Evolutionary conservation across 2,888 invertebrate species (phyloP), one percentile per base, ranked within the genome.

Genomic region (Autographa gamma): DNA sequence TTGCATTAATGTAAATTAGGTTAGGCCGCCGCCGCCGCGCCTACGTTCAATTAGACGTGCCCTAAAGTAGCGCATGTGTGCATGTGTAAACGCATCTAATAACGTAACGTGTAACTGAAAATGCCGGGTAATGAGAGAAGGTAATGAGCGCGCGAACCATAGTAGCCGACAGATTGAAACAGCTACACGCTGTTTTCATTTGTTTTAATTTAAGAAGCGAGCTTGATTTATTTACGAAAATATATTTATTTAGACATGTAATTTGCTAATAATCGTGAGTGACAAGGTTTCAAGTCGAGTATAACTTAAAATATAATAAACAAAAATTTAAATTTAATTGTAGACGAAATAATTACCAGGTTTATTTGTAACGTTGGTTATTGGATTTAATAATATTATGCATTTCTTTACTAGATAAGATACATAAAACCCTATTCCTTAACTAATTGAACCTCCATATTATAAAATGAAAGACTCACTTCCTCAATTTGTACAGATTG

Each of bases 1-100:
- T 95, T 95, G 93, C 95, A 95, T 95, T 95, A 95, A 95, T 95
- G 95, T 95, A 95, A 95, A 95, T 95, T 95, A 95, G 95, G 95
- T 94, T 94, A 95, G 93, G 93, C 88, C 84, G 85, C 83, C 89
- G 91, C 90, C 88, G 90, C 90, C 89, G 92, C 93, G 93, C 94
- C 95, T 93, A 94, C 94, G 88, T 93, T 93, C 95, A 95, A 95
- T 95, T 95, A 95, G 95, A 95, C 86, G 92, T 89, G 86, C 91
- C 92, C 92, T 88, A 92, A 93, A 93, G 92, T 93, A 92, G 93
- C 92, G 88, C 91, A 90, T 92, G 90, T 93, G 91, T 92, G 90
- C 91, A 89, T 89, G 89, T 91, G 91, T 91, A 90, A 90, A 91
- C 89, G 85, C 85, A 90, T 86, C 91, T 90, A 89, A 91, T 89